Conservation (phyloP, 1,140 invertebrate genomes). For the Lineus longissimus region DNA sequence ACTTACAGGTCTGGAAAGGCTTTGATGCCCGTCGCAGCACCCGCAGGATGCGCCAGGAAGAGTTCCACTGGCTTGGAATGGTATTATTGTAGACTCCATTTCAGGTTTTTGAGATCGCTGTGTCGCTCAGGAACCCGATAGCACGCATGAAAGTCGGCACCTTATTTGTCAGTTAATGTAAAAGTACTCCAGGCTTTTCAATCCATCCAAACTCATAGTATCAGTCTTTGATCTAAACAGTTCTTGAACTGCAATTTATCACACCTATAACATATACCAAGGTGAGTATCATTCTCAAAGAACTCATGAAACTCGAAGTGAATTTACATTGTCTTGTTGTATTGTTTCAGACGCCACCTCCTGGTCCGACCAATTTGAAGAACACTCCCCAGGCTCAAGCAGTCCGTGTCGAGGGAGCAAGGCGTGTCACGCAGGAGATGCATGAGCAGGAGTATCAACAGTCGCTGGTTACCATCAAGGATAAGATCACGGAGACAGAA, state of each 20-base stretch:
- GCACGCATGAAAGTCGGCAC: too few species aligned
- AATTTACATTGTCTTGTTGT: too few species aligned
- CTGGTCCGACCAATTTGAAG: constrained; percentile 33
- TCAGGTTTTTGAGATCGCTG: too few species aligned
- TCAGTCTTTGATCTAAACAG: too few species aligned
- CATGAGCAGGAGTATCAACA: constrained; percentile 64
- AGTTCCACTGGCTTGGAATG: constrained; percentile 18
- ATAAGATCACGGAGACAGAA: constrained; percentile 54
- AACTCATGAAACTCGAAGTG: too few species aligned
- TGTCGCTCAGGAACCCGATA: too few species aligned
- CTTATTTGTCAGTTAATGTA: too few species aligned
- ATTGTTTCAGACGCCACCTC: constrained; percentile 34
- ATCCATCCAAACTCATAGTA: too few species aligned
- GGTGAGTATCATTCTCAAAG: too few species aligned
- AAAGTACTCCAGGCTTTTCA: too few species aligned
- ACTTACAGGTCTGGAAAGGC: constrained; percentile 10
- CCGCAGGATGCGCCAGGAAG: constrained; percentile 2
- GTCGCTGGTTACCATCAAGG: constrained; percentile 52
- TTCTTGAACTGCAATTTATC: too few species aligned
- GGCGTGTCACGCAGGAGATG: constrained; percentile 52
- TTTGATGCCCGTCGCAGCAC: not conserved
- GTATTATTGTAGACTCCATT: constrained; percentile 5
- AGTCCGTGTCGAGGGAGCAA: constrained; percentile 39
- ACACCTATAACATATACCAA: too few species aligned
- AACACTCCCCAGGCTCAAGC: constrained; percentile 41